Base-by-base conservation (phyloP, 1,140 invertebrate species). In the Sarcophaga peregrina region DNA sequence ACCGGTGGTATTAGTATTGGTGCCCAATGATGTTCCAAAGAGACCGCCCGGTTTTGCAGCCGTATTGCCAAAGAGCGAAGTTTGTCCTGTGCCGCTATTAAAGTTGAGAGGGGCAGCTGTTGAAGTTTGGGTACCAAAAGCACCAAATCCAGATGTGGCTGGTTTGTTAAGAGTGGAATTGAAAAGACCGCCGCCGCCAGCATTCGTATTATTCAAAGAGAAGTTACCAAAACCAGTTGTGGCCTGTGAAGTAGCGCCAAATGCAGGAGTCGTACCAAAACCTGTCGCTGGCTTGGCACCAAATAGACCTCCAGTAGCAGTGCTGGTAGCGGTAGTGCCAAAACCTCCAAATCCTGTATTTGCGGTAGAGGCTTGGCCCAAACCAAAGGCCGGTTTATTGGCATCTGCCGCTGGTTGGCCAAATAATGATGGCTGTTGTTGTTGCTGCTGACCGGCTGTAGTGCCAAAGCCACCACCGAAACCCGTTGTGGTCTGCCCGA, bases 401-500 rank as follows among this genome's bases (percentile, higher is more conserved):
- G 88, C 85, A 84, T 94, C 93, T 86, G 94, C 94, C 3, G 91
- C 91, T 13, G 82, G 82, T 45, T 91, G 86, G 11, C 91, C 91
- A 78, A 91, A 88, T 5, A 92, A 85, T 68, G 86, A 89, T 15
- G 90, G 86, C 54, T 48, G 68, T 52, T 52, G 50, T 52, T 52
- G 50, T 52, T 68, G 62, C 48, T 78, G 75, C 11, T 78, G 75
- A 0, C 84, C 86, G 0, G 87, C 91, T 84, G 85, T 84, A 9
- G 85, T 80, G 3, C 90, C 90, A 76, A 91, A 91, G 0, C 86
- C 85, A 0, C n/a, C n/a, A 0, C 91, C 90, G 85, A 93, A 93
- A 74, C 90, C 91, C 73, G 90, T 89, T 3, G 82, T 85, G 0
- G 88, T 86, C 46, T 90, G 89, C 0, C 90, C 90, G 72, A 90